Percentiles rank a stretch among this genome's conserved stretches.
These are phyloP conservation scores for Rhinoraja longicauda DNA, from an alignment of 2,797 vertebrate species.

Conservation along the genomic window DNA sequence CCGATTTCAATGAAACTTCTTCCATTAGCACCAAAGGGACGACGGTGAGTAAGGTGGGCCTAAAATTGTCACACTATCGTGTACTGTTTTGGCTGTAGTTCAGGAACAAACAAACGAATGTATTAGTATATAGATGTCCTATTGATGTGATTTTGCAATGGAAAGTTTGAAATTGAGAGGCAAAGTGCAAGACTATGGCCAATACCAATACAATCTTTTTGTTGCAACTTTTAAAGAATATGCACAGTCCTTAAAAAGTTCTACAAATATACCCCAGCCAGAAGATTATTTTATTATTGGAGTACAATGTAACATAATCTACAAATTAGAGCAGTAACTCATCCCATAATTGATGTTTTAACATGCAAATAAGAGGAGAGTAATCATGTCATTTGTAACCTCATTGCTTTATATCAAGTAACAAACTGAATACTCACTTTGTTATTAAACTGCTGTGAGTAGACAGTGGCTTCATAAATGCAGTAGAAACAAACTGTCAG, in stretches of 20 bases:
- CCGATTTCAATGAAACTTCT: no score
- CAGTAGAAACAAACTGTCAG: conserved; percentile 79
- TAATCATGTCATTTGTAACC: neutral
- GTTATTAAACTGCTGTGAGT: conserved; percentile 67
- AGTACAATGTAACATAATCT: no score
- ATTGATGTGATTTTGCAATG: neutral
- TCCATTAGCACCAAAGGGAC: no score
- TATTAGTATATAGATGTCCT: no score
- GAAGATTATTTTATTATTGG: no score
- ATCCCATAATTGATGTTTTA: neutral
- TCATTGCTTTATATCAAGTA: conserved; percentile 44
- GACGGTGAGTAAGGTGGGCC: no score
- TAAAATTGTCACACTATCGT: no score
- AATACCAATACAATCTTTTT: neutral
- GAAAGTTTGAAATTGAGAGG: neutral
- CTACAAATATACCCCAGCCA: neutral
- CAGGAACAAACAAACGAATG: no score
- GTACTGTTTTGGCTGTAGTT: no score
- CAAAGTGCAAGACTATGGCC: neutral
- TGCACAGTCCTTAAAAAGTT: neutral
- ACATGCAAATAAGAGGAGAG: neutral
- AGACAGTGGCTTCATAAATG: conserved; percentile 77
- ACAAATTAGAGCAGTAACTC: neutral
- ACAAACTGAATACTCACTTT: conserved; percentile 51
- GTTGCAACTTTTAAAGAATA: neutral